Conservation (phyloP, 2,797 vertebrate genomes). For the Ambastaia sidthimunki region DNA sequence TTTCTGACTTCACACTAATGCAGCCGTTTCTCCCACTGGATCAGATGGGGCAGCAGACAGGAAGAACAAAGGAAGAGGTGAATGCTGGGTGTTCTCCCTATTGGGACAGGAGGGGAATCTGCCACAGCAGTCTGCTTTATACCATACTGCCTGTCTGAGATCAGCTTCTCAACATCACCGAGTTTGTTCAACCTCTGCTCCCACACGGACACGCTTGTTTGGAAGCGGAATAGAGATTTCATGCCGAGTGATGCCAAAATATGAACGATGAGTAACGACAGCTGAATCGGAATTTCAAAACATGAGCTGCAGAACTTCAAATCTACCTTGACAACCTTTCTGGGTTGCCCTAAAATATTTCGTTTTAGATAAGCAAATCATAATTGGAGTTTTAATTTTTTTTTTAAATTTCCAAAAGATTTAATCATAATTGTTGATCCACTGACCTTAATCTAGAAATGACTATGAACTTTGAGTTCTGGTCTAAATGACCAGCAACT, state of each 20-base stretch:
- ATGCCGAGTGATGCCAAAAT: not conserved
- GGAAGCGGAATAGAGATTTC: not conserved
- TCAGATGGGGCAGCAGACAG: not conserved
- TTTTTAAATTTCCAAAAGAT: no score
- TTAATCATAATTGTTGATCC: no score
- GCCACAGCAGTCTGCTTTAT: not conserved
- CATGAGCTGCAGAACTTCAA: not conserved
- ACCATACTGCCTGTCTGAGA: not conserved
- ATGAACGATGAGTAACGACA: not conserved
- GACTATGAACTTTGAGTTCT: no score
- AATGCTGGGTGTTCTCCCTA: not conserved
- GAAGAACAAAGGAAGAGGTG: not conserved
- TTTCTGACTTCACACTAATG: not conserved
- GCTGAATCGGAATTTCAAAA: conserved; percentile 6
- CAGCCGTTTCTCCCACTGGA: not conserved
- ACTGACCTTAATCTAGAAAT: no score
- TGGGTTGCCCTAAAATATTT: no score
- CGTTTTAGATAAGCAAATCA: no score
- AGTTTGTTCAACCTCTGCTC: not conserved
- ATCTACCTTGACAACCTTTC: not conserved
- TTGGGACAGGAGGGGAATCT: not conserved
- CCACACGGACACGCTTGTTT: conserved; percentile 1
- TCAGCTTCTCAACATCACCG: not conserved
- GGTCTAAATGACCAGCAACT: not conserved
- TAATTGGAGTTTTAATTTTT: no score